Evolutionary conservation across 1,140 invertebrate species (phyloP).

Genomic region (Samia ricini): DNA sequence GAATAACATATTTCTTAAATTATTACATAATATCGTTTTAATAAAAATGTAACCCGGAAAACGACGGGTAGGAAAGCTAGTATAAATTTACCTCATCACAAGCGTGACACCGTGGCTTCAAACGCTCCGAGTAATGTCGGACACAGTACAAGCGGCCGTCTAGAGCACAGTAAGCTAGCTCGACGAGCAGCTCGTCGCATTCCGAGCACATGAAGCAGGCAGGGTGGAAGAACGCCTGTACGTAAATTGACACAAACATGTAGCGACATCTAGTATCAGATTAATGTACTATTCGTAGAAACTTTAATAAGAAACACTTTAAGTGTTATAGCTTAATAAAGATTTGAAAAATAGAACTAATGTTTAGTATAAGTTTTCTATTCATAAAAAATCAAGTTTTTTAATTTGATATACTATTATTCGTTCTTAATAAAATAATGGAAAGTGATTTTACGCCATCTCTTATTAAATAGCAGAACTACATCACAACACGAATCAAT

Average conservation of each 20-base stretch:
- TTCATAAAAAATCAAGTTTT: too few relatives aligned
- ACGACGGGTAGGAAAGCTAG: too few relatives aligned
- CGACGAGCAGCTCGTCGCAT: slow-evolving; percentile 93
- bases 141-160: slow-evolving; percentile 94
- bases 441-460: not conserved
- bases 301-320: slow-evolving; percentile 12
- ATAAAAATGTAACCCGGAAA: too few relatives aligned
- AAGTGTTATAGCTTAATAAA: too few relatives aligned
- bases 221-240: slow-evolving; percentile 87
- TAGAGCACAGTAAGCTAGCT: slow-evolving; percentile 94
- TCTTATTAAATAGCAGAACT: not conserved
- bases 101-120: slow-evolving; percentile 94
- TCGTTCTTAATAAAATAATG: too few relatives aligned
- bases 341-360: too few relatives aligned
- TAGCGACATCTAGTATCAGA: not conserved
- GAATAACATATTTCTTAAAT: too few relatives aligned
- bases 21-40: too few relatives aligned
- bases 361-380: too few relatives aligned
- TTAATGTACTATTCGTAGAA: slow-evolving; percentile 21
- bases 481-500: not conserved
- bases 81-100: slow-evolving; percentile 93
- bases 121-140: slow-evolving; percentile 94
- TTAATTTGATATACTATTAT: too few relatives aligned
- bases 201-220: slow-evolving; percentile 91
- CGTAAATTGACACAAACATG: not conserved